phyloP scores from a whole-genome alignment of 2,797 vertebrate species.

The Microctenopoma steveboyesi region DNA sequence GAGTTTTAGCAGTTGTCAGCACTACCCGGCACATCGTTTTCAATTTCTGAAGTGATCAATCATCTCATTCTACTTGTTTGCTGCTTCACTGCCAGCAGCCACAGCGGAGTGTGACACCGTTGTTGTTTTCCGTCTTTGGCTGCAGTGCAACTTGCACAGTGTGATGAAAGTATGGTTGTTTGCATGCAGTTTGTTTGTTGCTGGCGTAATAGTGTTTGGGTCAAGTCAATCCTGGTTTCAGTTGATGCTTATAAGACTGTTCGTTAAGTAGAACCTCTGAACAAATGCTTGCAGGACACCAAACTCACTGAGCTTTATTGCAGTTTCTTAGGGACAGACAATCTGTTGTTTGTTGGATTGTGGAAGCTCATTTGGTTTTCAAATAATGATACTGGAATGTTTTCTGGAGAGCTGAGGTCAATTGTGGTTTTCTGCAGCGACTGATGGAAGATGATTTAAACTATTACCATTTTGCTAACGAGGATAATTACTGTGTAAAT shows the following conservation, averaged over 20 bases:
- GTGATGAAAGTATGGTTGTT: slow-evolving; percentile 36
- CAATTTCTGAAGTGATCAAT: slow-evolving; percentile 78
- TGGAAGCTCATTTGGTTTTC: slow-evolving; percentile 3
- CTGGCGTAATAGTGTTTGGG: slow-evolving; percentile 18
- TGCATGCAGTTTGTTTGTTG: slow-evolving; percentile 39
- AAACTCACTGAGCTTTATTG: slow-evolving; percentile 11
- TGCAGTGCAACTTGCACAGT: slow-evolving; percentile 44
- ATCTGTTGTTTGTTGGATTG: slow-evolving; percentile 18
- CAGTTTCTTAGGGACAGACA: slow-evolving; percentile 5
- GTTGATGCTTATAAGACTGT: slow-evolving; percentile 1
- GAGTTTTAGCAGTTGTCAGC: slow-evolving; percentile 77
- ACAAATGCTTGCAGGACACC: slow-evolving; percentile 7
- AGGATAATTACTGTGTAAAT: neutral
- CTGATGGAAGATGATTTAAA: neutral
- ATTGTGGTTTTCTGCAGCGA: neutral
- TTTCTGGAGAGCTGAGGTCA: neutral
- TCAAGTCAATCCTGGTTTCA: slow-evolving; percentile 30
- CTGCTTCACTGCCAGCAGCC: slow-evolving; percentile 62
- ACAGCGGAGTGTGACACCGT: slow-evolving; percentile 50
- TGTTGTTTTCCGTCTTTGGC: slow-evolving; percentile 48
- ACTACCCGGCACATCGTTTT: slow-evolving; percentile 71
- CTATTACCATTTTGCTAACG: neutral
- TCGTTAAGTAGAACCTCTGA: neutral
- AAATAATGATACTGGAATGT: neutral
- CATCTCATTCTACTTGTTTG: slow-evolving; percentile 71